Base-by-base conservation (phyloP, 1,140 invertebrate species). In the Apis mellifera region DNA sequence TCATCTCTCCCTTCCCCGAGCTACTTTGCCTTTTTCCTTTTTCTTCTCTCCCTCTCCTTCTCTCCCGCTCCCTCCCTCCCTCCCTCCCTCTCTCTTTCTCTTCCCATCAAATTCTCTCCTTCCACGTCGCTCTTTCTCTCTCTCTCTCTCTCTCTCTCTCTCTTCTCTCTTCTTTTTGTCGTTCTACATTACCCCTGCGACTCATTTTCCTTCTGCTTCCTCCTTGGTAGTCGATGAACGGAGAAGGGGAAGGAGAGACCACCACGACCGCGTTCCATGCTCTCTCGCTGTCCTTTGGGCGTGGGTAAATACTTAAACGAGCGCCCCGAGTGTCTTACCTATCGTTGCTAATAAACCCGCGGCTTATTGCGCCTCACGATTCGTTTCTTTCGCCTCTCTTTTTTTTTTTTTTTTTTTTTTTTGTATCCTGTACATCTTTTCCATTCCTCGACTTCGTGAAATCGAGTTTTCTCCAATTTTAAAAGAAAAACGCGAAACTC, bases 271-370 rank as follows among this genome's bases (percentile, higher is more conserved):
- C 71, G 71, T 73, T 73, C 19, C 55, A 59, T 59, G 48, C 72
- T 52, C 57, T 23, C 32, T n/a, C 71, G 64, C n/a, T 86, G 64
- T 60, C 69, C 64, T 78, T 84, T 23, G 69, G 23, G 42, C 59
- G 64, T 71, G 66, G 70, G 70, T 84, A 84, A 72, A 68, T 78
- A 74, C 74, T 71, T 66, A 32, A 71, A 57, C n/a, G 76, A 70
- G 54, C 60, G 75, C 52, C n/a, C 23, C 42, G 77, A 87, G 81
- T 76, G 80, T 7, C 73, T 42, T 74, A 64, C 57, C 32, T 81
- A 68, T 76, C 60, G 54, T 84, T 48, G 73, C 59, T 86, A 84
- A 86, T 86, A 86, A 86, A 87, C 60, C 59, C 72, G 12, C 48
- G 26, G 57, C 72, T 86, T 85, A 86, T 82, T 78, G 68, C 54